Conservation (phyloP, 2,113 vertebrate genomes). For the mouse (Mus musculus) region DNA sequence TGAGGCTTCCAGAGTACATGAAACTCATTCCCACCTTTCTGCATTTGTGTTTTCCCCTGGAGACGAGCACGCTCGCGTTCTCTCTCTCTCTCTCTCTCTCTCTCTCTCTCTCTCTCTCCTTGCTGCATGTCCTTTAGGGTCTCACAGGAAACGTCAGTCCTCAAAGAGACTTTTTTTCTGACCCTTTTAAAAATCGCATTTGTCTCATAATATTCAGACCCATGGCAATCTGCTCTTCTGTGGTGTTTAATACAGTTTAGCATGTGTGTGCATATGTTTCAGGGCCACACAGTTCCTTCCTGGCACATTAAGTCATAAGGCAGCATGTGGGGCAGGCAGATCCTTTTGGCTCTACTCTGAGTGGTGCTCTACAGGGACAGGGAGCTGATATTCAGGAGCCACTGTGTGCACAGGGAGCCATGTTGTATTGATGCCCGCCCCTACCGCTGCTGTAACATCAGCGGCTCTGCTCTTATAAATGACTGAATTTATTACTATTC, state of each 20-base stretch:
- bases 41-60: accelerated
- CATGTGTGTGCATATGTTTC: not conserved
- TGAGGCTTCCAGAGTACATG: not conserved
- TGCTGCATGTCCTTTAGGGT: not conserved
- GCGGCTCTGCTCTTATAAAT: not conserved
- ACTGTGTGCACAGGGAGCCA: not conserved
- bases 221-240: not conserved
- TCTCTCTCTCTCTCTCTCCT: too few relatives aligned
- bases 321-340: not conserved
- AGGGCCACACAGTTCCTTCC: not conserved
- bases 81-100: too few relatives aligned
- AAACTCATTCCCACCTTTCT: not conserved
- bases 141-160: not conserved
- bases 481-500: not conserved
- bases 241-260: not conserved
- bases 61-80: not conserved
- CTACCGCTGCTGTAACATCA: not conserved
- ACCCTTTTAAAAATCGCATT: constrained; percentile 15
- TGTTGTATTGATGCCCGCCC: not conserved
- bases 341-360: not conserved
- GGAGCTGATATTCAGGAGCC: not conserved
- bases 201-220: not conserved
- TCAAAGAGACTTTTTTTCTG: not conserved
- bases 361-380: not conserved
- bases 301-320: not conserved